Evolutionary conservation across 2,113 vertebrate genomes (phyloP), one percentile per base, ranked within the genome.

Genomic region (Chelonoidis abingdonii): DNA sequence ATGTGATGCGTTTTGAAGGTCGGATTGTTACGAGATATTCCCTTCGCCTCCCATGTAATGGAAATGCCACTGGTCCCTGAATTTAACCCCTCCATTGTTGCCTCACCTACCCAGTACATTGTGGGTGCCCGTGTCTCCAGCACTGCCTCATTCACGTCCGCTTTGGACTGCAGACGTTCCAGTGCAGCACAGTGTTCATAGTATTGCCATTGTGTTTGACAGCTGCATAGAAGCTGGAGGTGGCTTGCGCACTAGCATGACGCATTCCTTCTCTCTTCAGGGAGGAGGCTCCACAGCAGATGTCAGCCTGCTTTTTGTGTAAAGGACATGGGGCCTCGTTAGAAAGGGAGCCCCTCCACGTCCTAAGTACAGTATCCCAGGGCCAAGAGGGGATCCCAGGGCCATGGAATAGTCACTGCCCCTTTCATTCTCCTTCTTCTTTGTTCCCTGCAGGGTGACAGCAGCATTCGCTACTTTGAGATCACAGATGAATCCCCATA

Each of bases 391-490:
- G 22, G 19, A 29, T 3, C 14, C 2, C 41, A 56, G 88, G 52
- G 2, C 2, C 1, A 54, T 62, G 59, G 35, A n/a, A 0, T 5
- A 0, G 41, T 10, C 62, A 1, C 27, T 6, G 6, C n/a, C 25
- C 83, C n/a, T 47, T 29, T 72, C 49, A 4, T 5, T 21, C 0
- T 10, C 47, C 31, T 86, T 62, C 21, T 96, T 75, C 38, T 75
- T 62, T 3, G 0, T 95, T 84, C 87, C 96, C 90, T 8, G 7
- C 90, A 99, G 99, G 99, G 99, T 0, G 99, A 99, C 98, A 99
- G 99, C 98, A 99, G 99, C 98, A 99, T 99, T 96, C 99, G 99
- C 94, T 99, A 99, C 97, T 99, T 99, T 79, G 99, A 99, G 98
- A 99, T 99, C 98, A 99, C 99, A 0, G 99, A 99, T 0, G 99